Evolutionary conservation across 2,888 invertebrate genomes (phyloP).

Genomic region (Pandemis cinnamomeana): DNA sequence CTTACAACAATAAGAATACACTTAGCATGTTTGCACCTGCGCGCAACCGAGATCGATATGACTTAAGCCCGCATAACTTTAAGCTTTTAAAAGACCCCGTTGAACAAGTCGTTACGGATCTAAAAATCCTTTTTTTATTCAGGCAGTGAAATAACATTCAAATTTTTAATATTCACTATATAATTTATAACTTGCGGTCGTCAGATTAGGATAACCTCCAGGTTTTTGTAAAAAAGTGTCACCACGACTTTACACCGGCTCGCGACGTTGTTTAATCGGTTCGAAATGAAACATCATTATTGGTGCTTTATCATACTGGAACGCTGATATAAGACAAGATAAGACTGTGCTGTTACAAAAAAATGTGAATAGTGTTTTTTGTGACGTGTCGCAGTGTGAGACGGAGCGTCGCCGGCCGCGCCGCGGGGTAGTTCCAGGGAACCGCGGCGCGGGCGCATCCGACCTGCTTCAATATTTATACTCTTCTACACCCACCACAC

Average conservation of each 20-base stretch:
- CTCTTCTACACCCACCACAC: constrained; percentile 78
- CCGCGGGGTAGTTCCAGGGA: constrained; percentile 82
- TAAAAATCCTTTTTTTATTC: constrained; percentile 23
- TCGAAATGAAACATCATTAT: constrained; percentile 82
- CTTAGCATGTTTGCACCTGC: constrained; percentile 85
- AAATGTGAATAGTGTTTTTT: constrained; percentile 77
- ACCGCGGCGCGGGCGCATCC: constrained; percentile 60
- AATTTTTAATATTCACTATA: constrained; percentile 31
- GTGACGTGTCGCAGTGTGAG: constrained; percentile 74
- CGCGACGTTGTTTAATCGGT: constrained; percentile 72
- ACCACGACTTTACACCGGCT: constrained; percentile 44
- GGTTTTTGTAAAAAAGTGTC: constrained; percentile 45
- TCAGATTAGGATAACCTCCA: constrained; percentile 59
- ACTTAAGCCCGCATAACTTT: constrained; percentile 68
- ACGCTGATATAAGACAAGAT: constrained; percentile 77
- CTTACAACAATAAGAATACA: constrained; percentile 84
- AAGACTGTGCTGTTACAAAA: constrained; percentile 61
- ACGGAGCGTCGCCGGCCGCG: constrained; percentile 77
- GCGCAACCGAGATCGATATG: constrained; percentile 68
- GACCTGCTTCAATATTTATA: constrained; percentile 79
- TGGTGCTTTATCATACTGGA: constrained; percentile 80
- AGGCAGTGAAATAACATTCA: constrained; percentile 24
- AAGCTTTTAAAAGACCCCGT: constrained; percentile 41
- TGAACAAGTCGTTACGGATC: constrained; percentile 30
- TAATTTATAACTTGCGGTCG: constrained; percentile 52